A percentile compares a stretch with the other conserved stretches of the same genome.
Evolutionary conservation across 2,888 invertebrate genomes (phyloP).

Genomic region (Phengaris arion): DNA sequence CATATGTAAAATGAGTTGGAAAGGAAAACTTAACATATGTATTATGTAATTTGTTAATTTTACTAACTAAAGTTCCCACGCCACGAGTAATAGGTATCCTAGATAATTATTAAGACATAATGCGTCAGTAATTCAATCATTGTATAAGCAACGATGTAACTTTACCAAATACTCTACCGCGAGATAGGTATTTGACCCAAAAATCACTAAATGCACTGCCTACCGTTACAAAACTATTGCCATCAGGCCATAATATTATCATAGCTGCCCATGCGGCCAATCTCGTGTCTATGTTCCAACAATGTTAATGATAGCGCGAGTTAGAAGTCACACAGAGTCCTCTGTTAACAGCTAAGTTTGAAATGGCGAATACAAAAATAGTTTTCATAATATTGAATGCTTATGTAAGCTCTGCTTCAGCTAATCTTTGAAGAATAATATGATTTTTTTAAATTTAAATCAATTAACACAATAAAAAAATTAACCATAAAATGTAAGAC

Average conservation of each 20-base stretch:
- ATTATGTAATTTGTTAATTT: too few relatives aligned
- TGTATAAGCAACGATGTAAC: too few relatives aligned
- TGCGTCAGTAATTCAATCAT: too few relatives aligned
- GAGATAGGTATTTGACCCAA: not conserved
- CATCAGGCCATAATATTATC: not conserved
- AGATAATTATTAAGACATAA: too few relatives aligned
- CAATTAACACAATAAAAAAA: too few relatives aligned
- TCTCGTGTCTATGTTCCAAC: not conserved
- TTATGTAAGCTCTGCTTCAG: not conserved
- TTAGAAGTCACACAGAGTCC: not conserved
- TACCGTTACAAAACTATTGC: not conserved
- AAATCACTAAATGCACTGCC: not conserved
- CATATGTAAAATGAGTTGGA: too few relatives aligned
- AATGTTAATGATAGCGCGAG: not conserved
- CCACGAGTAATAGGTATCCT: too few relatives aligned
- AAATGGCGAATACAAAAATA: not conserved
- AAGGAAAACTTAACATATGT: too few relatives aligned
- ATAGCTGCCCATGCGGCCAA: not conserved
- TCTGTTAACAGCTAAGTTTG: not conserved
- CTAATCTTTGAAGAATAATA: too few relatives aligned
- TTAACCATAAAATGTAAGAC: too few relatives aligned
- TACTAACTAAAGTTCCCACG: too few relatives aligned
- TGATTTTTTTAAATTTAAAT: too few relatives aligned
- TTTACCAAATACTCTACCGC: not conserved
- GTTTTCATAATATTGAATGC: not conserved